Evolutionary conservation across 2,113 vertebrate genomes (phyloP), one percentile per base, ranked within the genome.

Genomic region (Spheniscus mendiculus): DNA sequence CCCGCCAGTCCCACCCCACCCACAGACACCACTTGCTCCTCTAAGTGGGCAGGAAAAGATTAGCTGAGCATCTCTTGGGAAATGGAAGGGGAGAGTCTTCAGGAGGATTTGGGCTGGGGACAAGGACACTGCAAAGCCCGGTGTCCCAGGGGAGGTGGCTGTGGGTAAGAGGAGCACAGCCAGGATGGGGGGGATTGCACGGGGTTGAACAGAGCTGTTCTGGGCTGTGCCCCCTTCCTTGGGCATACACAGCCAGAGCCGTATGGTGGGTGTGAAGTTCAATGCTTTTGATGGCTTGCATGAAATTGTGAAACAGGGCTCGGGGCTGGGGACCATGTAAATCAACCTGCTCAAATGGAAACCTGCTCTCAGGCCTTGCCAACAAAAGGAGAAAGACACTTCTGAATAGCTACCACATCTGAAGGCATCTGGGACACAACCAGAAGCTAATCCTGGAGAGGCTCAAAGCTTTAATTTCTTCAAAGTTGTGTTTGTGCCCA

Each of bases 171-270:
- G 58, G 17, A 72, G 15, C 56, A 23, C 8, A 34, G 47, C 29
- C 36, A 45, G 40, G 20, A 25, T 0, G 1, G 13, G 9, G 4
- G 4, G 10, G 11, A 9, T 40, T 23, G 20, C 29, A n/a, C 0
- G 1, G 34, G 34, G 42, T 26, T 55, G 73, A 66, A 38, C 10
- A 72, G 59, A 67, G 34, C 5, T 0, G 13, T 15, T 62, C 30
- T 23, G 59, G 36, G 72, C 49, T 45, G 30, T 12, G 44, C 8
- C 16, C 22, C 36, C 34, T 45, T 84, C 82, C 65, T 70, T 0
- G 0, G 44, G 38, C 30, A n/a, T 2, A 14, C n/a, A 7, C 40
- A 50, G n/a, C 6, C 0, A 15, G 36, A 30, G 50, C 4, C 9
- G 0, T 9, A 2, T 2, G 15, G 30, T 18, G 55, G 6, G 27